Evolutionary conservation across 2,113 vertebrate species (phyloP).

Genomic region (Lonchura striata): DNA sequence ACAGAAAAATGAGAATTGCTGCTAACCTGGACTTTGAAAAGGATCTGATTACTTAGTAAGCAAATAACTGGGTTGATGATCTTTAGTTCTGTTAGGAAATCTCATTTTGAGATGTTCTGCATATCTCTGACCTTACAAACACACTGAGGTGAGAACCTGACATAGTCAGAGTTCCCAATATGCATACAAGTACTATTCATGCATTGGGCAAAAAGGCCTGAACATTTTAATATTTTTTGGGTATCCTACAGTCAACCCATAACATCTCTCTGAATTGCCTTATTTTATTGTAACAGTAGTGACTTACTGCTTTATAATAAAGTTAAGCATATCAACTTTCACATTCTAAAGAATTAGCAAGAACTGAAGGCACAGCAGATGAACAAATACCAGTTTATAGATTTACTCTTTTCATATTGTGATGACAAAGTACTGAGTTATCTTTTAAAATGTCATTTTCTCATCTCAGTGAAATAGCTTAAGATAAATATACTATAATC

Average conservation of each 20-base stretch:
- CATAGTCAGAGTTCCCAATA: neutral
- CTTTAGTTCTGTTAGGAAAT: neutral
- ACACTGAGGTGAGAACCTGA: neutral
- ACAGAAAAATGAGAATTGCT: fast-evolving
- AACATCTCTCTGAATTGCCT: neutral
- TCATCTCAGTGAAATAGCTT: neutral
- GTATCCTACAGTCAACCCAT: neutral
- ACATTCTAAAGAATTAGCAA: neutral
- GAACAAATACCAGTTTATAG: neutral
- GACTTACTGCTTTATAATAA: neutral
- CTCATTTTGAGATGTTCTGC: neutral
- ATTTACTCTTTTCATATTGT: neutral
- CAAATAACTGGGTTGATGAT: neutral
- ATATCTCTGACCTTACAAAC: neutral
- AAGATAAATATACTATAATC: neutral
- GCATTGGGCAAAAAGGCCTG: neutral
- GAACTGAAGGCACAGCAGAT: neutral
- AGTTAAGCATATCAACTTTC: neutral
- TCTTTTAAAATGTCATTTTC: neutral
- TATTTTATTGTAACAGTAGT: neutral
- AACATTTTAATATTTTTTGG: neutral
- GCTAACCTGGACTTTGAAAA: neutral
- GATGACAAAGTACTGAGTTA: neutral
- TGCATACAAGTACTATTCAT: neutral
- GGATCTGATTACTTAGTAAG: neutral